Base-by-base conservation (phyloP, 2,888 invertebrate genomes). In the Chaetoderma sp. region DNA sequence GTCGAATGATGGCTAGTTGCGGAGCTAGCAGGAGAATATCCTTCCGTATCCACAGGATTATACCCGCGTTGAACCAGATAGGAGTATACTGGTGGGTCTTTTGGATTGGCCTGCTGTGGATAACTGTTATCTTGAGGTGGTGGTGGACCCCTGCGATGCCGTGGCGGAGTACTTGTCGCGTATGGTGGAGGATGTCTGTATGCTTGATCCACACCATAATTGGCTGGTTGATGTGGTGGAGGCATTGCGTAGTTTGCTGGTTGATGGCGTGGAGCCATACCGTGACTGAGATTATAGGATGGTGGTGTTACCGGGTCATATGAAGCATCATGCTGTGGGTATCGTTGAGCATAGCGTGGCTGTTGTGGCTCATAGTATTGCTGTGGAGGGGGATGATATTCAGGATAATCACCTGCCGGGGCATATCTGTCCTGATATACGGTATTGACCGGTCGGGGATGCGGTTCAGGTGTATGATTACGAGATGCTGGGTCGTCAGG, bases 21-120 rank as follows among this genome's bases (percentile, higher is more conserved):
- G 10, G 50, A 50, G 54, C 63, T 72, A 3, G 60, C 65, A 6
- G 72, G 75, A 21, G 71, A 74, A 32, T 68, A 68, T 42, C 65
- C 68, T 13, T 70, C 73, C 5, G 27, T 6, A 59, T 75, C 78
- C 36, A 74, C 33, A 30, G 76, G 79, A 8, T 65, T 73, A 70
- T 80, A 81, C 23, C 81, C 81, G 25, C 81, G 63, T 50, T 75
- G 78, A 13, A 81, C 81, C 21, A 81, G 71, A 54, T 81, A 77
- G 0, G 80, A 79, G 68, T 78, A 81, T 5, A 78, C 70, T 10
- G 79, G 81, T 21, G 67, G 65, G 21, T 36, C 50, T 18, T 50
- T 6, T 13, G 50, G 50, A 18, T 8, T 23, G 21, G 8, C 27
- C 27, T 50, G 8, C 10, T 25, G 6, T 6, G 50, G 50, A 27